Base-by-base conservation (phyloP, 2,797 vertebrate genomes). In the Hylomyscus alleni region DNA sequence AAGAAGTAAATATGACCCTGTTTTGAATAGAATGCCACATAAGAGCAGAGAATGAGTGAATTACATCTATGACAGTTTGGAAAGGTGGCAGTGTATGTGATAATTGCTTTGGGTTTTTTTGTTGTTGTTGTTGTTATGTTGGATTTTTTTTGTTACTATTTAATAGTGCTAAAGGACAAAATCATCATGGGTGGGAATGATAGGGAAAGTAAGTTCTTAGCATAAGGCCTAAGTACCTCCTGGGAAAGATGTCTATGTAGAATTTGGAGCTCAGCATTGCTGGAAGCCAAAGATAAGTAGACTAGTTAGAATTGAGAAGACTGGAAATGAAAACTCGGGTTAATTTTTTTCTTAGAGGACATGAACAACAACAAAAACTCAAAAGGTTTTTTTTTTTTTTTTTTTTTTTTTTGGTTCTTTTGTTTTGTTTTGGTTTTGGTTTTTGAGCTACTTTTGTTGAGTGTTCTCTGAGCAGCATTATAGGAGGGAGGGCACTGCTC, bases 261-360 rank as follows among this genome's bases (percentile, higher is more conserved):
- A 50, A 13, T 84, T 52, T 81, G 20, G 73, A 73, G 40, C 26
- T 62, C 14, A 65, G n/a, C 17, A 24, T 8, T 69, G n/a, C 7
- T 44, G 37, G 65, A 73, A 92, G 77, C 73, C 52, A 87, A 54
- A 83, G 44, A 15, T 91, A 92, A 89, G 62, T 12, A 76, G 31
- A 17, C 75, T 72, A 40, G 1, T 89, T 82, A 73, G 78, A 54
- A 76, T 77, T 9, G 1, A 37, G 50, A 93, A 37, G 17, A 37
- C 20, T 87, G 19, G 29, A 90, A 92, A 77, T 72, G 3, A 91
- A 95, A 89, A 37, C 4, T 72, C 17, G 73, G 54, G 8, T 65
- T 34, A 81, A 34, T 47, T n/a, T 54, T 78, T 90, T 93, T 40
- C 75, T 60, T 86, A 29, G 4, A 76, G 37, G 26, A 94, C 83